Evolutionary conservation across 1,140 invertebrate genomes (phyloP), one percentile per base, ranked within the genome.

Genomic region (Helicoverpa zea): DNA sequence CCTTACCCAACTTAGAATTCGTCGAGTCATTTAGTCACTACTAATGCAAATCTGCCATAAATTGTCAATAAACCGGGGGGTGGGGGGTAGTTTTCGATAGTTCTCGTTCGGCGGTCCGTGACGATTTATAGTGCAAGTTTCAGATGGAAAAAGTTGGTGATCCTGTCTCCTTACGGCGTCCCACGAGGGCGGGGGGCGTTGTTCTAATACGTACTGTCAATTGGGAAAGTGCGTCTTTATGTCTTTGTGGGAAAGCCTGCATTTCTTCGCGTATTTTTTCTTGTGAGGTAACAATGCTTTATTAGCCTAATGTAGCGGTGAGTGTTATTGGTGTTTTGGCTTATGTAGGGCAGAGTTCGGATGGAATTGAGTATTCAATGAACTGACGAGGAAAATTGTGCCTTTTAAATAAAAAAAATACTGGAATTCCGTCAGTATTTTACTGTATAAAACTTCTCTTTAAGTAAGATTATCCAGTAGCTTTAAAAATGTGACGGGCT

Each of bases 71-170:
- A 83, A 86, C 58, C 80, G 83, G 61, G 70, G 58, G 74, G 75
- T 72, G 49, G 77, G 81, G 79, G 81, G 82, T 86, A 85, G 85
- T 87, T 88, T 79, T 70, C 82, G 84, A 83, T 84, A 81, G 83
- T 81, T 81, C 70, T 43, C 68, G 81, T 79, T 78, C 82, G 81
- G 51, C 81, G 82, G 83, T 14, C 83, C 85, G 79, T 87, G 83
- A 88, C 89, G 88, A 92, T 94, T 92, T 92, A 94, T 92, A 90
- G 91, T 90, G 75, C 52, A 94, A 94, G 87, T 94, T 92, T 92
- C 88, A 91, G 88, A 94, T 94, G 88, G 92, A 94, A 94, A 94
- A 94, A 94, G 86, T 94, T 94, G 73, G 88, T 89, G 89, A 93
- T 89, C 87, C 88, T 85, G 84, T 87, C 83, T 89, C 82, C 83